Percentiles rank a stretch among this genome's conserved stretches.
phyloP scores from a whole-genome alignment of 1,140 invertebrate species.

The Eriosoma lanigerum region DNA sequence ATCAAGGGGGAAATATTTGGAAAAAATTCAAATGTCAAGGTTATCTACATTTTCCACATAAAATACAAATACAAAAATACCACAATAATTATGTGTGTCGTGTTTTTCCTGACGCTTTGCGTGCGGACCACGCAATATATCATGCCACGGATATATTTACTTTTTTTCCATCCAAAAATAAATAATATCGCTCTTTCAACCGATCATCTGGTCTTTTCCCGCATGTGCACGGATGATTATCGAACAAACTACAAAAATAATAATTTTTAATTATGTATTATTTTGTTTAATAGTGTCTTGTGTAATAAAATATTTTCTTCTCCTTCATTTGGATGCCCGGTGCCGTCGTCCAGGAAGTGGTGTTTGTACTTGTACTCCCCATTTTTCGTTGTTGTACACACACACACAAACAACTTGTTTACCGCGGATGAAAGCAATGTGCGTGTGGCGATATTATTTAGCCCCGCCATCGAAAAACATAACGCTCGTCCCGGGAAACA shows the following conservation, averaged over 20 bases:
- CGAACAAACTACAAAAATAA: constrained; percentile 11
- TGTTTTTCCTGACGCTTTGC: not conserved
- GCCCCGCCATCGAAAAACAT: not conserved
- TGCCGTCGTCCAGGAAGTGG: not conserved
- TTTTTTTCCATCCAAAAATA: not conserved
- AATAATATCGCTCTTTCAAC: not conserved
- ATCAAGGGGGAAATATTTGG: not conserved
- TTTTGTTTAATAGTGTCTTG: not conserved
- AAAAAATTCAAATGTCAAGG: constrained; percentile 30
- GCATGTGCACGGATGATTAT: no score
- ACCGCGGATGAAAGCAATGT: not conserved
- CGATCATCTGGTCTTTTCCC: not conserved
- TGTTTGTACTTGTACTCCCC: not conserved
- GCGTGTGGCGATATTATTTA: not conserved
- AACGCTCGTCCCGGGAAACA: not conserved
- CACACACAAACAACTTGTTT: not conserved
- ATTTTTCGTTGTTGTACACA: not conserved
- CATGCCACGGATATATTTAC: not conserved
- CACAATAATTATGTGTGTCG: not conserved
- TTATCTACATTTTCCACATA: not conserved
- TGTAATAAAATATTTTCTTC: not conserved
- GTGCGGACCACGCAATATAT: not conserved
- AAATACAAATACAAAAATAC: not conserved
- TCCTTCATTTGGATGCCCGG: not conserved
- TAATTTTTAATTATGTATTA: not conserved